Conservation (phyloP, 2,113 vertebrate genomes). For the Falco punctatus region DNA sequence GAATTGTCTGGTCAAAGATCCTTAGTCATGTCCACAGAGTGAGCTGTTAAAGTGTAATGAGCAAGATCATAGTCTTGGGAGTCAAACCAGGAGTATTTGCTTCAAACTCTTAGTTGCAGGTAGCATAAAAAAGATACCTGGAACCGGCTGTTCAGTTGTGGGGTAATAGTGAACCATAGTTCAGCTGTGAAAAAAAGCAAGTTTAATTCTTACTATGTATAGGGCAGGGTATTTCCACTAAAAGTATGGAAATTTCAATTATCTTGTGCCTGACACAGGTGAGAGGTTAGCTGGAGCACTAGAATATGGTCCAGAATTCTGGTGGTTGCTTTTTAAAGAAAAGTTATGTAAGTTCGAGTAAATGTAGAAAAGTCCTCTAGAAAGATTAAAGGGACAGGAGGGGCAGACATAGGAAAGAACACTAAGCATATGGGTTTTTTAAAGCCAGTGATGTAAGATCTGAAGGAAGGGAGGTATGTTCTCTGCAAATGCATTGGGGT, state of each 20-base stretch:
- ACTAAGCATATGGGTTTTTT: background rate
- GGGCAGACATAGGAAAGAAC: background rate
- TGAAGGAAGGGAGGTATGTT: background rate
- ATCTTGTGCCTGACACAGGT: background rate
- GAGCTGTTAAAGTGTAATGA: background rate
- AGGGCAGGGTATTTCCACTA: background rate
- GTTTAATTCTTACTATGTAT: background rate
- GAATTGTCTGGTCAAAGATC: background rate
- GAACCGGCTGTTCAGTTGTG: background rate
- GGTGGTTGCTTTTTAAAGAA: background rate
- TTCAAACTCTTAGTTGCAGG: background rate
- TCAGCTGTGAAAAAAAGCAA: background rate
- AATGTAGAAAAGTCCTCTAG: background rate
- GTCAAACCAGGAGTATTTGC: background rate
- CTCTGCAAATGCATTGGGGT: background rate
- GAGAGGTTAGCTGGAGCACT: background rate
- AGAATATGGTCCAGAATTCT: background rate
- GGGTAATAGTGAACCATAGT: background rate
- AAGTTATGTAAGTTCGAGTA: background rate
- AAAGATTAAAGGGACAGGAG: background rate
- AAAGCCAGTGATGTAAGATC: background rate
- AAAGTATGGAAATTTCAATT: background rate
- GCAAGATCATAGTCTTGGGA: background rate
- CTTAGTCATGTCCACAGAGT: background rate
- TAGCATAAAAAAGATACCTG: background rate